Evolutionary conservation across 2,888 invertebrate species (phyloP).

Genomic region (Himalopsyche tibetana): DNA sequence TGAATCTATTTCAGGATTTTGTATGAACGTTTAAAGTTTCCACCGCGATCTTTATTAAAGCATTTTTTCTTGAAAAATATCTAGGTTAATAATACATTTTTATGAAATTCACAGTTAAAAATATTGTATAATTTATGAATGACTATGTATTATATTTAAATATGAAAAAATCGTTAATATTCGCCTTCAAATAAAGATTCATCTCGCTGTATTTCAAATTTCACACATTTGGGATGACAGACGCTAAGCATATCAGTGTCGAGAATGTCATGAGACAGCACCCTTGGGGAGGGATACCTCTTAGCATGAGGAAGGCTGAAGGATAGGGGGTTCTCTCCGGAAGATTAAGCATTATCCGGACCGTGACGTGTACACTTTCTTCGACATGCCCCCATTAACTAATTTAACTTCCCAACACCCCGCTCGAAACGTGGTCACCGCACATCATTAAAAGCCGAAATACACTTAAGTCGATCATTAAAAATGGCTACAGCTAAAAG

Average conservation of each 20-base stretch:
- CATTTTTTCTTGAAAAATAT: no score
- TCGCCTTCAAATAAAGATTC: background rate
- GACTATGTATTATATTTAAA: no score
- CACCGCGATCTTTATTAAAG: no score
- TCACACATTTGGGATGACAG: conserved; percentile 55
- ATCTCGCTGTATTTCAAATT: background rate
- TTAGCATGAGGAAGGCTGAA: background rate
- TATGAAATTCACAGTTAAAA: no score
- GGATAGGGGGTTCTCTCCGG: conserved; percentile 50
- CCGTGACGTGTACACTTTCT: conserved; percentile 57
- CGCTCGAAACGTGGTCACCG: background rate
- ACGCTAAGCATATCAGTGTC: conserved; percentile 12
- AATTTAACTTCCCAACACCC: conserved; percentile 52
- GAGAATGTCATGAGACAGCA: conserved; percentile 45
- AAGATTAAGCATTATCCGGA: conserved; percentile 57
- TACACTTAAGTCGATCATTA: conserved; percentile 27
- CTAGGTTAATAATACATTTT: no score
- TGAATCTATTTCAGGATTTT: no score
- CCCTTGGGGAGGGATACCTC: conserved; percentile 4
- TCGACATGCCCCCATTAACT: conserved; percentile 58
- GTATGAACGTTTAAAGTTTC: no score
- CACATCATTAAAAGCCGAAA: conserved; percentile 17
- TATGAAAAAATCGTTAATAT: background rate
- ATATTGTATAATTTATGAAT: no score
- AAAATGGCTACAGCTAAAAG: conserved; percentile 10